Evolutionary conservation across 2,113 vertebrate genomes (phyloP).

Genomic region (Psilopsiagon aymara): DNA sequence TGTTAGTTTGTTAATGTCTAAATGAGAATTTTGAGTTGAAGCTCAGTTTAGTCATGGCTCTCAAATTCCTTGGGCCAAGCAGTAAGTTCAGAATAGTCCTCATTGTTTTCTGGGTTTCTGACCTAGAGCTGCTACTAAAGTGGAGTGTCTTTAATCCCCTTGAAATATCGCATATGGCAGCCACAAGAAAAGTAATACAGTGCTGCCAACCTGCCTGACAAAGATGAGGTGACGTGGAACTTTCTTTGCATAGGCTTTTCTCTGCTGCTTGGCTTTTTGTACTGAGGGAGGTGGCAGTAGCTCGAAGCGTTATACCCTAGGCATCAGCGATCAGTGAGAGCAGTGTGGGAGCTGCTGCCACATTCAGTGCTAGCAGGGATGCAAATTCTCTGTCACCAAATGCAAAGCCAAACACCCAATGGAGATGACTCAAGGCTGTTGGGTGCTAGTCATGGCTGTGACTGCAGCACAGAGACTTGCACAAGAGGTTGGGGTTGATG

Average conservation of each 20-base stretch:
- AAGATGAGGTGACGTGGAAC: neutral
- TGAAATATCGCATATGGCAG: neutral
- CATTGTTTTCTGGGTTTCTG: neutral
- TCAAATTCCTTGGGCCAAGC: neutral
- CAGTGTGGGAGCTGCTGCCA: neutral
- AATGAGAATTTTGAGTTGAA: neutral
- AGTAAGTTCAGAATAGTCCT: neutral
- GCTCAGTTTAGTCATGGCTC: neutral
- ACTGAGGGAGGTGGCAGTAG: neutral
- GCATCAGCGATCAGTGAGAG: neutral
- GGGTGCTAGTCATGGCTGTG: neutral
- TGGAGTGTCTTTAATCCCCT: neutral
- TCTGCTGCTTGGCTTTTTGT: neutral
- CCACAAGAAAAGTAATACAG: neutral
- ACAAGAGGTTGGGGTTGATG: accelerated
- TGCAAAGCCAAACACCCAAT: neutral
- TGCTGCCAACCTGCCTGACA: neutral
- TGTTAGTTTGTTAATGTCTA: neutral
- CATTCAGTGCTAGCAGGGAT: neutral
- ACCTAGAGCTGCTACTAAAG: neutral
- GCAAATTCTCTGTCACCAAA: neutral
- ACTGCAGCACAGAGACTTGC: neutral
- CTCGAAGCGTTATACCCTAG: neutral
- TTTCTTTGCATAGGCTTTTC: neutral
- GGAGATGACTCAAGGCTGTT: neutral